Base-by-base conservation (phyloP, 2,113 vertebrate genomes). In the Callocephalon fimbriatum region DNA sequence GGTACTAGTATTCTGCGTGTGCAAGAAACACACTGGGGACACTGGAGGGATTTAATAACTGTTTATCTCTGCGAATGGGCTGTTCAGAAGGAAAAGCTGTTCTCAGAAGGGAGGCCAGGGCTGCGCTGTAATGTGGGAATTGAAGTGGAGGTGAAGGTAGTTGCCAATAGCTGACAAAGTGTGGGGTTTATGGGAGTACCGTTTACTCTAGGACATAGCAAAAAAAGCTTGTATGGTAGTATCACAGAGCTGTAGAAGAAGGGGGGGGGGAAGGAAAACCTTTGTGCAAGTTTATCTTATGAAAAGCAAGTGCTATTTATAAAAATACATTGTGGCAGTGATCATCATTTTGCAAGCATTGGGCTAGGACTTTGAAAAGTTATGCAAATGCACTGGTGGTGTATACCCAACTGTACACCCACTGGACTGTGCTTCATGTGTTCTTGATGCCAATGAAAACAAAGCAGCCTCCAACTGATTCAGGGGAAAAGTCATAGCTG, bases 391-490 rank as follows among this genome's bases (percentile, higher is more conserved):
- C 32, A 38, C n/a, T 45, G 74, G 73, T 45, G 35, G 85, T 96
- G 76, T 91, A 83, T 85, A 86, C 51, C 90, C 90, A 92, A 92
- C 95, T 76, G 45, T 86, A 72, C 45, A 90, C 70, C 75, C 88
- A 37, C 93, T 91, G 93, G 79, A 93, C 96, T 97, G 83, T 97
- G 53, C 90, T 92, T 65, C 89, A 32, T 96, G 90, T 97, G 94
- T 98, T 97, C 90, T 68, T 73, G 23, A 47, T 88, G 97, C 97
- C 98, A 98, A 84, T 42, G 77, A 97, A 97, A 98, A 97, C 66
- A 50, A 67, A 92, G 68, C 51, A 56, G 85, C 66, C 78, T 98
- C 95, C 89, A 92, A 21, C 37, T 89, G 91, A 93, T 95, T 96
- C 78, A 76, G 83, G 95, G 93, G 80, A 95, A 95, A 97, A 95